These are phyloP conservation scores for Lydus trimaculatus DNA, from an alignment of 2,888 invertebrate species.

Conservation along the genomic window DNA sequence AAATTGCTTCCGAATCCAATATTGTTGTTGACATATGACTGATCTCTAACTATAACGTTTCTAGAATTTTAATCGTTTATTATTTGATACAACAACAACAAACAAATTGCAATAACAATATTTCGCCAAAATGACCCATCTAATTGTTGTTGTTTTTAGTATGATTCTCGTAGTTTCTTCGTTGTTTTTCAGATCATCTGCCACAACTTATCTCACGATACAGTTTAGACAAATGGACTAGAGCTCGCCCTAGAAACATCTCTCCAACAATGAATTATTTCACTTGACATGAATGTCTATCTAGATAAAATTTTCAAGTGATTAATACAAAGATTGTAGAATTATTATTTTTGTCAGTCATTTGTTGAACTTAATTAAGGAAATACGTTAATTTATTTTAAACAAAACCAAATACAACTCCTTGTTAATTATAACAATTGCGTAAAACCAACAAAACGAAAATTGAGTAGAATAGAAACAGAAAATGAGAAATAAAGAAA, in stretches of 20 bases:
- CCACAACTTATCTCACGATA: background rate
- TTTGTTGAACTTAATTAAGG: conserved; percentile 20
- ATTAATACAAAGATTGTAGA: background rate
- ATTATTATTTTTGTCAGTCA: conserved; percentile 7
- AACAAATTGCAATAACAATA: background rate
- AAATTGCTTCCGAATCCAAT: conserved; percentile 51
- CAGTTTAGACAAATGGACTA: background rate
- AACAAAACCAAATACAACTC: conserved; percentile 32
- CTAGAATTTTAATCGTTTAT: conserved; percentile 38
- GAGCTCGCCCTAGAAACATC: background rate
- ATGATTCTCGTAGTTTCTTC: background rate
- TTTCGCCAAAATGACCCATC: background rate
- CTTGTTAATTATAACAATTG: conserved; percentile 32
- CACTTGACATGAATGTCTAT: background rate
- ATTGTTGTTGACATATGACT: conserved; percentile 48
- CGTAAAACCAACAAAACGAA: conserved; percentile 5
- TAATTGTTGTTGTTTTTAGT: background rate
- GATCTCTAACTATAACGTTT: conserved; percentile 40
- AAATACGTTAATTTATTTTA: conserved; percentile 17
- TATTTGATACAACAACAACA: conserved; percentile 30
- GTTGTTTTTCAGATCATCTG: background rate
- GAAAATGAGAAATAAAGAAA: conserved; percentile 13
- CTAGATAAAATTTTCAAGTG: background rate
- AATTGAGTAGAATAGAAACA: conserved; percentile 25
- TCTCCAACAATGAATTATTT: background rate